Conservation (phyloP, 2,888 invertebrate species). For the Dexiosoma caninum region DNA sequence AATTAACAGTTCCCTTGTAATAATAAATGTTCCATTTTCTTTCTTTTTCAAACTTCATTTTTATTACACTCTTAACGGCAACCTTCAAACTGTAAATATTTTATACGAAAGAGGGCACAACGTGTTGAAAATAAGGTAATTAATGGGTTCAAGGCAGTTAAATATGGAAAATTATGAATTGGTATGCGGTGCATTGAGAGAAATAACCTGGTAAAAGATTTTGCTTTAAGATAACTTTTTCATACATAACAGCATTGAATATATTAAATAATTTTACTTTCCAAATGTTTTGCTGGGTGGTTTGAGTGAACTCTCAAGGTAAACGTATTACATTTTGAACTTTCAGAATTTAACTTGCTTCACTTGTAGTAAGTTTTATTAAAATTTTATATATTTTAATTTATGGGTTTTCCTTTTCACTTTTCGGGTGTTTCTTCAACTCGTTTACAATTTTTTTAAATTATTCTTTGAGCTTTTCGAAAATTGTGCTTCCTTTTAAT, state of each 20-base stretch:
- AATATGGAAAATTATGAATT: conserved; percentile 47
- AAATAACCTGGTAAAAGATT: neutral
- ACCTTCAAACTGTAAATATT: neutral
- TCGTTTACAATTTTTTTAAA: conserved; percentile 33
- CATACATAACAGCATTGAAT: neutral
- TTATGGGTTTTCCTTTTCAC: neutral
- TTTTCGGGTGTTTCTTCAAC: neutral
- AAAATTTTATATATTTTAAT: neutral
- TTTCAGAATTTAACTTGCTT: too few species aligned
- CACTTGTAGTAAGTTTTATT: too few species aligned
- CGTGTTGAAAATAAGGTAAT: conserved; percentile 11
- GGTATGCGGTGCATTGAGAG: neutral
- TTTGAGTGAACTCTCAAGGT: too few species aligned
- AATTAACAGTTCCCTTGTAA: conserved; percentile 56
- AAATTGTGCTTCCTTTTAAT: neutral
- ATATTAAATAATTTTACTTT: too few species aligned
- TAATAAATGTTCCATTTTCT: conserved; percentile 1
- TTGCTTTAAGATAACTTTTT: neutral
- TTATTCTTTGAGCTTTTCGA: neutral
- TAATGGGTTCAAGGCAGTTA: conserved; percentile 58
- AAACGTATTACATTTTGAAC: too few species aligned
- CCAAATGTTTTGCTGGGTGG: too few species aligned
- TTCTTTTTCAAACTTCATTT: neutral
- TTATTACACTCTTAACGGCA: neutral
- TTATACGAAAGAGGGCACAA: neutral